phyloP scores from a whole-genome alignment of 2,888 invertebrate species.

The Microctonus aethiopoides region DNA sequence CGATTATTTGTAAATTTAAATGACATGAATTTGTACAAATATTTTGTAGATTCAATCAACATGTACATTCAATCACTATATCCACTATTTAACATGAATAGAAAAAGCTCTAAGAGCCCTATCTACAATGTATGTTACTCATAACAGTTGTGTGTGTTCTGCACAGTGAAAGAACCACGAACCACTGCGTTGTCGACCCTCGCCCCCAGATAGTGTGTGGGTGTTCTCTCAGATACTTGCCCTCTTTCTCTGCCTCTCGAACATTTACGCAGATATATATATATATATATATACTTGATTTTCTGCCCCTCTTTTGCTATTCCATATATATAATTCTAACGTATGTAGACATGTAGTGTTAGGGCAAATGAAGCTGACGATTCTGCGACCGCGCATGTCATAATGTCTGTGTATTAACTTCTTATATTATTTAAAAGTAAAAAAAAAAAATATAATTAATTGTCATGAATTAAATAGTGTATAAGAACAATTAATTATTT shows the following conservation, averaged over 20 bases:
- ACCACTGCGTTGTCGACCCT: conserved; percentile 47
- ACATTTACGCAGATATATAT: neutral
- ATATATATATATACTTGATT: neutral
- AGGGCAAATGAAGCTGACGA: neutral
- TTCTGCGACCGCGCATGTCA: conserved; percentile 15
- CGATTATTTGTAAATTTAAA: too few species aligned
- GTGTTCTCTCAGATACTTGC: conserved; percentile 22
- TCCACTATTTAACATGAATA: neutral
- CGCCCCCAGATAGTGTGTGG: conserved; percentile 30
- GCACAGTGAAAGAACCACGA: conserved; percentile 31
- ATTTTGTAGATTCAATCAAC: too few species aligned
- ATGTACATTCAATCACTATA: too few species aligned
- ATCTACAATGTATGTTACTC: conserved; percentile 25
- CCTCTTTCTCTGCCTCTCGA: conserved; percentile 7
- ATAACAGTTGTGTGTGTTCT: conserved; percentile 19
- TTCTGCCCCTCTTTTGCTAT: conserved; percentile 1
- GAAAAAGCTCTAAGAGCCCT: conserved; percentile 24
- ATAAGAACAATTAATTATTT: too few species aligned
- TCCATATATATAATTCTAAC: neutral
- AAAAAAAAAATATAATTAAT: neutral
- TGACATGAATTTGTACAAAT: too few species aligned
- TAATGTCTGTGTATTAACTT: neutral
- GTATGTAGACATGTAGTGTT: neutral
- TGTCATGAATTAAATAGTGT: too few species aligned
- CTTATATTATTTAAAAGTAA: neutral